Base-by-base conservation (phyloP, 2,113 vertebrate species). In the Tupaia chinensis region DNA sequence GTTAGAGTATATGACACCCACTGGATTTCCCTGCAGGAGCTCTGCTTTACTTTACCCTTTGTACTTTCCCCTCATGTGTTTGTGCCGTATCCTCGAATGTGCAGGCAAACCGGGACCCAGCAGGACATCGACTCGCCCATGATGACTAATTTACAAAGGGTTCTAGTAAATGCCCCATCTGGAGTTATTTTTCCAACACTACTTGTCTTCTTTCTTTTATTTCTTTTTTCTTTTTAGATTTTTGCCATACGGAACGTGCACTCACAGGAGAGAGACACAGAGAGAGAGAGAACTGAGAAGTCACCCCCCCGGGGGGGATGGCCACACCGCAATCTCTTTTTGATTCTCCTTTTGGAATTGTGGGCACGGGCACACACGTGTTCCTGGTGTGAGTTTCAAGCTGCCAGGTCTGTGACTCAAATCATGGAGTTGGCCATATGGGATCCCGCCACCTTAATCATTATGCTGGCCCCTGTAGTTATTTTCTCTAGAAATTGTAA, bases 141-240 rank as follows among this genome's bases (percentile, higher is more conserved):
- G 44, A 3, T 66, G 44, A 22, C 61, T 83, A 44, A 44, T 44
- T 86, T 65, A 73, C 22, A 44, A 29, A 80, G 19, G 1, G 29
- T 87, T 81, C 53, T 60, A 32, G 22, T 32, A 32, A 92, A 16
- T 53, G 13, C 8, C 25, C 19, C 7, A 54, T 54, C 15, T 84
- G 73, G 68, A 25, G 60, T n/a, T 80, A 54, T 53, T 90, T 94
- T 92, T 93, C 72, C 65, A 53, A 81, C 87, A 56, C 89, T 27
- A 56, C 9, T 70, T 68, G 5, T n/a, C 2, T 87, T 85, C 89
- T 66, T 54, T 82, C 84, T 86, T 29, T 8, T 80, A 70, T 73
- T 95, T 91, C 77, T 22, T 56, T 84, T 44, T 44, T 44, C 44
- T 44, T 44, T 44, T 44, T 44, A 4, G 44, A 44, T 44, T 44